Evolutionary conservation across 2,113 vertebrate genomes (phyloP), one percentile per base, ranked within the genome.

Genomic region (Casuarius casuarius): DNA sequence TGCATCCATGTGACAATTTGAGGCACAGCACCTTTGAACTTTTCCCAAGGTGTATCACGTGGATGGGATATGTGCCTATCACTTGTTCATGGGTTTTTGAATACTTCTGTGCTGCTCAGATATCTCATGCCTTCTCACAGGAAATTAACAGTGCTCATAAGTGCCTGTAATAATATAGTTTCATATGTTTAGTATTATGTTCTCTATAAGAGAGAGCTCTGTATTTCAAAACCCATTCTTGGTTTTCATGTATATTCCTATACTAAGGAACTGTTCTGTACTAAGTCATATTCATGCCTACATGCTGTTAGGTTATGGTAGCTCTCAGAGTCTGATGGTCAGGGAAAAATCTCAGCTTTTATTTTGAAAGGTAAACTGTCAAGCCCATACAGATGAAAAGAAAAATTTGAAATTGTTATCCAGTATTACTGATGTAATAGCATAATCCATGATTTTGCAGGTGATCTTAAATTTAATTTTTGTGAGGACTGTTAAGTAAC

Each of bases 51-150:
- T 40, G 44, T 82, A 22, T 46, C 2, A 5, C 29, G 2, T 29
- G 22, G 9, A 38, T 8, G 8, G 42, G 65, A 28, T 59, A 4
- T 6, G 9, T 52, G 82, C 49, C 54, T 70, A 0, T 42, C 51
- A 21, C 0, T 0, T 58, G 16, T 35, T 93, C 20, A 9, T n/a
- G 66, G 42, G 18, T 1, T 66, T 88, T 51, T 88, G 20, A 71
- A 11, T 38, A 5, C 62, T 70, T 73, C 38, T 78, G 14, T 87
- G 67, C 59, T 84, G 20, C 66, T 40, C 9, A 44, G 23, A 35
- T 58, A 44, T 40, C 67, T 71, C 31, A 6, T 0, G 2, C 35
- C 68, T 84, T 90, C 68, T 28, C 59, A 49, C 25, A 54, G 33
- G 29, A 73, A 58, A 40, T 73, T 62, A 48, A 31, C 58, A 65